Evolutionary conservation across 1,140 invertebrate species (phyloP).

Genomic region (Glomeris maerens): DNA sequence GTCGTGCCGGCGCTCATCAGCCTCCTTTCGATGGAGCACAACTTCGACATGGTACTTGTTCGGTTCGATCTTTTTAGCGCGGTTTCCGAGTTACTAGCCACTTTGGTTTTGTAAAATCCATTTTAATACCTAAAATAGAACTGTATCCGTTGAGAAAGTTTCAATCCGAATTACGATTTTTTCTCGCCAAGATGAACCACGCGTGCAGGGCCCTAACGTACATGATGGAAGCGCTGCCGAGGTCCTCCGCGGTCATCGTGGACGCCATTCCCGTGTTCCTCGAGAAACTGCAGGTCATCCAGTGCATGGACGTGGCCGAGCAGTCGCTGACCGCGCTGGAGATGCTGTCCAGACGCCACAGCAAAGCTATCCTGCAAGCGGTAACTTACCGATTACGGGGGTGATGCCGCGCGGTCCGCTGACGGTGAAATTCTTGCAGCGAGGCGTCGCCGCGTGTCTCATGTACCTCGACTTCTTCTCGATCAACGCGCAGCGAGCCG

Average conservation of each 20-base stretch:
- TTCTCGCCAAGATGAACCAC: constrained; percentile 80
- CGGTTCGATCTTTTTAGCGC: no score
- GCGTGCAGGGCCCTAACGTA: constrained; percentile 95
- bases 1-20: constrained; percentile 87
- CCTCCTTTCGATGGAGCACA: constrained; percentile 81
- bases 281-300: constrained; percentile 90
- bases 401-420: no score
- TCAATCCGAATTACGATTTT: constrained; percentile 14
- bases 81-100: no score
- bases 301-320: constrained; percentile 98
- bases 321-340: constrained; percentile 91
- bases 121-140: no score
- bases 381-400: constrained; percentile 37
- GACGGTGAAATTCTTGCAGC: constrained; percentile 39
- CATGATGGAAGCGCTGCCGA: constrained; percentile 96
- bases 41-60: constrained; percentile 97
- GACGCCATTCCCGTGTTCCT: constrained; percentile 92
- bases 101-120: no score
- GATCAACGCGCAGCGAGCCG: constrained; percentile 86
- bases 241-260: constrained; percentile 88
- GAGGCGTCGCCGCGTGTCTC: constrained; percentile 84
- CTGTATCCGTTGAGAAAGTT: no score
- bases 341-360: constrained; percentile 89
- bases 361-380: constrained; percentile 88
- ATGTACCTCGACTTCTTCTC: constrained; percentile 97